Base-by-base conservation (phyloP, 1,140 invertebrate species). In the Yoshiicerus persimilis region DNA sequence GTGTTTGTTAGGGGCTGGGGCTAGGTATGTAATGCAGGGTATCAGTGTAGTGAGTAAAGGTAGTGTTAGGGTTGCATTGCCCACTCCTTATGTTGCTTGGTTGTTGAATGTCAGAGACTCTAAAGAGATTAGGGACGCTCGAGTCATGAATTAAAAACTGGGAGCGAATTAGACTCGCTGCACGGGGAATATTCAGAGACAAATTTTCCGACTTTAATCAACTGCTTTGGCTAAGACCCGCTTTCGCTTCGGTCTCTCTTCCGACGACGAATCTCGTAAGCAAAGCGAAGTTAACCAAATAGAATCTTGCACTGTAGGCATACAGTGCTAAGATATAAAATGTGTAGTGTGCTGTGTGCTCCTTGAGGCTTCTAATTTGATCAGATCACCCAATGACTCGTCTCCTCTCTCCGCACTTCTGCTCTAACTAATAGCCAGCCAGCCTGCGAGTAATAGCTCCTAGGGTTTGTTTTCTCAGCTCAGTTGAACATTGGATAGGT, bases 81-180 rank as follows among this genome's bases (percentile, higher is more conserved):
- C 75, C 75, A 80, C 75, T 80, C 75, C 32, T 80, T 34, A 36
- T 80, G n/a, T 80, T 34, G 30, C 38, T 80, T 23, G 32, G 75
- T 38, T 80, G 75, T 38, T 80, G 75, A 80, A 80, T 80, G 75
- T 80, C 75, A 47, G 41, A 84, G 83, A 84, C 83, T 38, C 83
- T 87, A 87, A 87, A 87, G 86, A 80, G 86, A 87, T 87, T 87
- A 87, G 86, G 66, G 86, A 77, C 66, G 86, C 86, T 87, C 64
- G 70, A 87, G 86, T 87, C 86, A 87, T 87, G 86, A 75, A 87
- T 87, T 87, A 87, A 87, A 87, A 87, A 87, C 64, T 70, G 62
- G 62, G 75, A 80, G 34, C 32, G 75, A 80, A 80, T 80, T 80
- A 80, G 75, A 80, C 75, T 80, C 34, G 64, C 85, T 86, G 85